Conservation (phyloP, 2,797 vertebrate species). For the Catostomus latipinnis region DNA sequence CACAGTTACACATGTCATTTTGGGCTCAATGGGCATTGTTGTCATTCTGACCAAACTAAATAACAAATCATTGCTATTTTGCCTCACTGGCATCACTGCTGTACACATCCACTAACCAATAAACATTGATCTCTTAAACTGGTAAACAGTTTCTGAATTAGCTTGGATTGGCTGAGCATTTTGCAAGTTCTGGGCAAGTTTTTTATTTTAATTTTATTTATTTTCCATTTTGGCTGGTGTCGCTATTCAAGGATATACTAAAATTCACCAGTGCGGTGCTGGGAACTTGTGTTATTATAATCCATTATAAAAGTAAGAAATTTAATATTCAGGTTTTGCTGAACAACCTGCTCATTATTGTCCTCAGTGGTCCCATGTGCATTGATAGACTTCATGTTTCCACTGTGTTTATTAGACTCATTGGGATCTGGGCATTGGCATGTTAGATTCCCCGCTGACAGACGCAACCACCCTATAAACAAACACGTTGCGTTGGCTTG, state of each 20-base stretch:
- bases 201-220: neutral
- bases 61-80: too few species aligned
- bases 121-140: too few species aligned
- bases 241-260: slow-evolving; percentile 30
- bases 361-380: slow-evolving; percentile 76
- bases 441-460: slow-evolving; percentile 76
- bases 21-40: too few species aligned
- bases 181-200: neutral
- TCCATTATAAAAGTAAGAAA: slow-evolving; percentile 57
- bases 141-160: neutral
- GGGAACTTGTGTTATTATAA: slow-evolving; percentile 54
- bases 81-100: too few species aligned
- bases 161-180: neutral
- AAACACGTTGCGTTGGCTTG: slow-evolving; percentile 74
- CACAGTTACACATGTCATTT: too few species aligned
- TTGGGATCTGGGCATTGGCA: slow-evolving; percentile 78
- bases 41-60: too few species aligned
- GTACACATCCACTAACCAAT: too few species aligned
- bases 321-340: slow-evolving; percentile 59
- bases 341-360: slow-evolving; percentile 71
- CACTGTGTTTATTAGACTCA: slow-evolving; percentile 75
- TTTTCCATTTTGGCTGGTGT: slow-evolving; percentile 9
- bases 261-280: slow-evolving; percentile 49
- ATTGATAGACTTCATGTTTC: slow-evolving; percentile 75
- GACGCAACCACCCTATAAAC: slow-evolving; percentile 76